These are phyloP conservation scores for Heterodera schachtii DNA, from an alignment of 1,140 invertebrate species.

Conservation along the genomic window DNA sequence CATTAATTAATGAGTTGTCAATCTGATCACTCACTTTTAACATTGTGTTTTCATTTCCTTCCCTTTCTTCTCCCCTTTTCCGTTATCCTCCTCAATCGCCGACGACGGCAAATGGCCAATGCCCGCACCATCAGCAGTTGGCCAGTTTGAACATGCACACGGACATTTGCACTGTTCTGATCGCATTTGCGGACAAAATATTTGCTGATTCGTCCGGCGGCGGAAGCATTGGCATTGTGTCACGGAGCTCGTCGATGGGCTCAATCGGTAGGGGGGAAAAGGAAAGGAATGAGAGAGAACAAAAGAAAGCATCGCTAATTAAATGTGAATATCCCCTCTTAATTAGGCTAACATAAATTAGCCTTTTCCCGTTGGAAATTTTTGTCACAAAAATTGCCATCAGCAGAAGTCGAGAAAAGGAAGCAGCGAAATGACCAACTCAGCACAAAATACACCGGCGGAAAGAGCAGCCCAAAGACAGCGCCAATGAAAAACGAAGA, in stretches of 20 bases:
- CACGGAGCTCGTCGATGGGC: background rate
- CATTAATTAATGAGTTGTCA: background rate
- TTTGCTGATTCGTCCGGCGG: constrained; percentile 7
- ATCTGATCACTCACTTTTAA: background rate
- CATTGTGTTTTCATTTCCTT: background rate
- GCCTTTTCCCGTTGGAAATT: no score
- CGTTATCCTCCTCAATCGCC: constrained; percentile 36
- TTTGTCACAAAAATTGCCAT: no score
- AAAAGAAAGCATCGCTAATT: no score
- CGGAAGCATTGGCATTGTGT: constrained; percentile 9
- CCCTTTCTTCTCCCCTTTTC: background rate
- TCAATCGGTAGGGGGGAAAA: background rate
- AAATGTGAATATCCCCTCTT: no score
- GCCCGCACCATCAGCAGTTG: constrained; percentile 43
- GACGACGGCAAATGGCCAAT: constrained; percentile 34
- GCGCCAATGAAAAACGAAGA: background rate
- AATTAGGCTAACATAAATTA: no score
- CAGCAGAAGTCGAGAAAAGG: no score
- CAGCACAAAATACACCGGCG: no score
- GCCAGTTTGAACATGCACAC: constrained; percentile 54
- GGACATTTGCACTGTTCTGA: constrained; percentile 51
- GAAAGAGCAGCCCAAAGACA: no score
- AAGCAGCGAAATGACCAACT: no score
- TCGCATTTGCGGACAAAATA: constrained; percentile 40
- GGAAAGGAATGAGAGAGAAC: no score